A percentile compares a stretch with the other conserved stretches of the same genome.
These are phyloP conservation scores for Machimus rusticus DNA, from an alignment of 2,888 invertebrate species.

Conservation along the genomic window DNA sequence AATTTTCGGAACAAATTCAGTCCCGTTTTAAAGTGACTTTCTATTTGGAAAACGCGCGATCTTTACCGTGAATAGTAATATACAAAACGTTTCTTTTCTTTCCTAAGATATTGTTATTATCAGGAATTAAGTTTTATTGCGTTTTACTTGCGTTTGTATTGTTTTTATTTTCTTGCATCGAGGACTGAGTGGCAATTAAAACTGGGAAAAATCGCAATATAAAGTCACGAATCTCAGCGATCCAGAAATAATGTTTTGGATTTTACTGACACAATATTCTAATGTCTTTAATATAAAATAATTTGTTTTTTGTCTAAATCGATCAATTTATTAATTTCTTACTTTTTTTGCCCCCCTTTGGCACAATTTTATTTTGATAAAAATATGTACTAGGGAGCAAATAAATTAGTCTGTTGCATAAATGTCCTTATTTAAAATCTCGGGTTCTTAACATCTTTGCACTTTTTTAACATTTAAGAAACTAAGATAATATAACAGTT, in stretches of 20 bases:
- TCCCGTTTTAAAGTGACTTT: not conserved
- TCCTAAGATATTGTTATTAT: not conserved
- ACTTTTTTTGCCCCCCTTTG: too few relatives aligned
- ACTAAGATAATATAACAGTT: too few relatives aligned
- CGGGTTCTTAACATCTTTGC: too few relatives aligned
- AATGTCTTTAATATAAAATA: not conserved
- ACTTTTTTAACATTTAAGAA: too few relatives aligned
- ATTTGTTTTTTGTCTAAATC: not conserved
- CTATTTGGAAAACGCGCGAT: not conserved
- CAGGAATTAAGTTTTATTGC: not conserved
- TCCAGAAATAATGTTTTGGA: not conserved
- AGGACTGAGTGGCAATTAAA: not conserved
- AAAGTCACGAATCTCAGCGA: not conserved
- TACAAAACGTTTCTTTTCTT: constrained; percentile 1
- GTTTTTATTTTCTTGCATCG: not conserved
- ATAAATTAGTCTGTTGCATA: too few relatives aligned
- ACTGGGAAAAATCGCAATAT: not conserved
- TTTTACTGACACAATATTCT: not conserved
- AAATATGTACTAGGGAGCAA: too few relatives aligned
- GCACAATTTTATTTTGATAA: too few relatives aligned
- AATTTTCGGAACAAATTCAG: not conserved
- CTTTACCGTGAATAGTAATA: not conserved
- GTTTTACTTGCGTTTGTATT: not conserved
- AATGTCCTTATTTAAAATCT: too few relatives aligned
- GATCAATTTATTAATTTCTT: not conserved